A percentile compares a stretch with the other conserved stretches of the same genome.
Conservation (phyloP, 1,140 invertebrate species). For the Drosophila nigrodunni region DNA sequence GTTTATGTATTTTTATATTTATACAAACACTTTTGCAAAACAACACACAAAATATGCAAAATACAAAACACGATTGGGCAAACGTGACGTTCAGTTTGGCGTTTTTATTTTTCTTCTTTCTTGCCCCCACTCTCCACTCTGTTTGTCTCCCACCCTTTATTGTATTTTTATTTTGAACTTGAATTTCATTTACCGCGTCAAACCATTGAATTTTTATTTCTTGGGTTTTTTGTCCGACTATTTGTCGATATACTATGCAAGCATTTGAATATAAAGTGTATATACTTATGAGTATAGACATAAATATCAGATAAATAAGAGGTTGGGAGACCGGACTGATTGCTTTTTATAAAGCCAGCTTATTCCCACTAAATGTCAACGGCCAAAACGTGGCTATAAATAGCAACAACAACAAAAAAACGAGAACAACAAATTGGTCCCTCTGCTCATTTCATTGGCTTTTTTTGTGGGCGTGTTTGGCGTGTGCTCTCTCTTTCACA, state of each 20-base stretch:
- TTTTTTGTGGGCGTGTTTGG: constrained; percentile 23
- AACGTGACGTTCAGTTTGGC: constrained; percentile 67
- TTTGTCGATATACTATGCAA: neutral
- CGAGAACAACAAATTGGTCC: constrained; percentile 24
- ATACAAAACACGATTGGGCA: constrained; percentile 69
- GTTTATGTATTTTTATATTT: constrained; percentile 61
- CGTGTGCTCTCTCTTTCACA: constrained; percentile 8
- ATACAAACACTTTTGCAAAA: constrained; percentile 55
- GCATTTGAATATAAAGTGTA: constrained; percentile 23
- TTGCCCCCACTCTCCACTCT: neutral
- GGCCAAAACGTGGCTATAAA: constrained; percentile 74
- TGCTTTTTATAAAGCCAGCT: constrained; percentile 38
- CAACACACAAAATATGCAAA: constrained; percentile 39
- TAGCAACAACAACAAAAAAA: constrained; percentile 47
- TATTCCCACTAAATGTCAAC: constrained; percentile 69
- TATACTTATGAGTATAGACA: constrained; percentile 23
- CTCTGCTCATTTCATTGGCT: constrained; percentile 36
- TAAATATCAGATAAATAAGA: constrained; percentile 43
- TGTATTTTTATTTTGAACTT: constrained; percentile 61
- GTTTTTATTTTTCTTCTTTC: constrained; percentile 22
- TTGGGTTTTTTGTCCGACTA: neutral
- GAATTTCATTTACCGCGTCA: constrained; percentile 61
- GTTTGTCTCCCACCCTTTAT: constrained; percentile 6
- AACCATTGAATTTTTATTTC: constrained; percentile 26
- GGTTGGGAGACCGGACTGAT: constrained; percentile 30